Percentiles rank a stretch among this genome's conserved stretches.
Conservation (phyloP, 2,113 vertebrate species). For the Myrmophylax atrothorax region DNA sequence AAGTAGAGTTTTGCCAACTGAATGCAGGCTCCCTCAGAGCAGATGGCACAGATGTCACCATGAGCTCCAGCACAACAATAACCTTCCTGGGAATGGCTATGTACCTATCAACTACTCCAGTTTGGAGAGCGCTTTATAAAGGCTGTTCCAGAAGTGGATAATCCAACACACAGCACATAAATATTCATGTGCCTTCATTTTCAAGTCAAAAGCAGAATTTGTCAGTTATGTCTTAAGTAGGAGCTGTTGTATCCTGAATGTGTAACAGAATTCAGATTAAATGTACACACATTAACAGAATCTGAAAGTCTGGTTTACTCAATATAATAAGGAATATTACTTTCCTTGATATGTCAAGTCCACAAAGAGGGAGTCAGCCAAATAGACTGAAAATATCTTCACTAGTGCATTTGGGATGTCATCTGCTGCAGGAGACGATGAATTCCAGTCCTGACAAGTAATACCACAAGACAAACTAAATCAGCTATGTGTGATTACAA, state of each 20-base stretch:
- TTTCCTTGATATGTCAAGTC: neutral
- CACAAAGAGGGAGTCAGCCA: neutral
- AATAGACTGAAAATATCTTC: neutral
- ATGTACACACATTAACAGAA: neutral
- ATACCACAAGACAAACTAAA: neutral
- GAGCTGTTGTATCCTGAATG: neutral
- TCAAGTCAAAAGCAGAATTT: neutral
- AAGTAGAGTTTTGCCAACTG: neutral
- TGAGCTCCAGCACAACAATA: neutral
- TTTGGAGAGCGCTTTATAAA: fast-evolving
- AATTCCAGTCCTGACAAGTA: conserved; percentile 5
- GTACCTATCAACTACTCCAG: neutral
- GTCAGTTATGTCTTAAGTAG: neutral
- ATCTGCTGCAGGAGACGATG: neutral
- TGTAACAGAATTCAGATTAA: neutral
- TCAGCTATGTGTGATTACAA: neutral
- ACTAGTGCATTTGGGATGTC: neutral
- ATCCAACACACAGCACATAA: neutral
- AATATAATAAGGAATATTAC: neutral
- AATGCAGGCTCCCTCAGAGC: neutral
- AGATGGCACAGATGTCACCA: neutral
- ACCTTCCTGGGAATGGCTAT: neutral
- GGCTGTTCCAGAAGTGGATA: neutral
- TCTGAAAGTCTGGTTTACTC: neutral
- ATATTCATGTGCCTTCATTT: neutral